Base-by-base conservation (phyloP, 2,888 invertebrate genomes). In the Mactromeris polynyma region DNA sequence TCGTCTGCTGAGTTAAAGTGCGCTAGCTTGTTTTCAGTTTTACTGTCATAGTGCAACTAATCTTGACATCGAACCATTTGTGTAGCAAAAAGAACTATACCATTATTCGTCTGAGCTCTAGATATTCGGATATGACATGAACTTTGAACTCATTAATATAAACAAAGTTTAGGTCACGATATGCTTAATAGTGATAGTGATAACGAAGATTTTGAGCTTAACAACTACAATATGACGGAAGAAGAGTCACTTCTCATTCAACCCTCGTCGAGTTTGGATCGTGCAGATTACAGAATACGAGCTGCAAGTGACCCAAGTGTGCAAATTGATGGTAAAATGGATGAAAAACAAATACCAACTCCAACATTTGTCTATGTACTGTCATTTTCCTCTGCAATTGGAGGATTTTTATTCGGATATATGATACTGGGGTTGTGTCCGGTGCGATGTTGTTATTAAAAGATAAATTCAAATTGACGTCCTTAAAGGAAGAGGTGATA, bases 381-480 rank as follows among this genome's bases (percentile, higher is more conserved):
- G 46, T 93, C 96, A 36, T 94, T 95, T 83, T 95, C 96, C 91
- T 94, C 96, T 0, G 96, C 96, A 33, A 95, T 96, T 73, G 97
- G 97, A 6, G 97, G 97, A 1, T 97, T 97, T 93, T 95, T 97
- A 36, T 97, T 97, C 94, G 97, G 97, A n/a, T 97, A n/a, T n/a
- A 97, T 94, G 97, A 97, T 93, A 97, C 97, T 0, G 97, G 97
- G 11, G 97, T 97, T 51, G 97, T 97, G 3, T 97, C 97, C 0
- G 97, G 97, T 26, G 97, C 97, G 1, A 97, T 97, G 96, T 92
- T 97, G 9, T 90, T 96, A 7, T 90, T 96, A 69, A 96, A 96
- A 90, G 96, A 96, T 54, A 94, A 97, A 36, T 97, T 97, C 90
- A 54, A 95, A 3, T 94, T 97, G 81, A 95, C 94, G 51, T 96